Percentiles rank a stretch among this genome's conserved stretches.
phyloP scores from a whole-genome alignment of 2,888 invertebrate genomes.

The Morpho deidamia region DNA sequence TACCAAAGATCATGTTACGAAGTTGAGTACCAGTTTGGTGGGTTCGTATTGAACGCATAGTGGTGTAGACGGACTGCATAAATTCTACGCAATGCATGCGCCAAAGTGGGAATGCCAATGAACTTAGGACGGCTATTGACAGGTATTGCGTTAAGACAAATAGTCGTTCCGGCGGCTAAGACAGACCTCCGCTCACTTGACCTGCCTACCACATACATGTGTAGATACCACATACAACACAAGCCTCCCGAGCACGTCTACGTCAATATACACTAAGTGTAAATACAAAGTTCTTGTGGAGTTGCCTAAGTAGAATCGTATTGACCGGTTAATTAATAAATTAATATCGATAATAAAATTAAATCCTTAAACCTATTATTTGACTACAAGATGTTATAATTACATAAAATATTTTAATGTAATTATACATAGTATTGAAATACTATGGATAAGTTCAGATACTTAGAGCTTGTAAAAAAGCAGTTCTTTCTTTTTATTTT shows the following conservation, averaged over 20 bases:
- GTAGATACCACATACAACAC: slow-evolving; percentile 44
- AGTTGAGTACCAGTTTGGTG: slow-evolving; percentile 60
- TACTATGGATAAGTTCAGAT: too few species aligned
- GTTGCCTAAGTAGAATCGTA: slow-evolving; percentile 31
- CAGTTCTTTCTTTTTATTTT: too few species aligned
- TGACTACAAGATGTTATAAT: too few species aligned
- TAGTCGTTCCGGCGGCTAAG: slow-evolving; percentile 67
- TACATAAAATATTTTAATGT: too few species aligned
- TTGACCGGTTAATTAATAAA: slow-evolving; percentile 4
- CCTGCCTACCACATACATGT: slow-evolving; percentile 45
- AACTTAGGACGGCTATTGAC: slow-evolving; percentile 75
- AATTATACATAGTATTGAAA: too few species aligned
- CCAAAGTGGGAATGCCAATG: slow-evolving; percentile 74
- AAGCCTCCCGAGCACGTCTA: slow-evolving; percentile 68
- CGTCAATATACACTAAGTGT: slow-evolving; percentile 64
- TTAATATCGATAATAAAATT: too few species aligned
- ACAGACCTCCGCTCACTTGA: slow-evolving; percentile 71
- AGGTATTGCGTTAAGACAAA: slow-evolving; percentile 77
- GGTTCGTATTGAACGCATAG: slow-evolving; percentile 48
- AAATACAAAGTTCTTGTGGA: slow-evolving; percentile 51
- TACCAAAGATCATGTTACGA: slow-evolving; percentile 64
- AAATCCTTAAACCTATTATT: too few species aligned
- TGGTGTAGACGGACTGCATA: slow-evolving; percentile 60
- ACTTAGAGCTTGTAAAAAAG: too few species aligned
- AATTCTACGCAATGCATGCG: slow-evolving; percentile 69